phyloP scores from a whole-genome alignment of 2,888 invertebrate species.

The Blera fallax region DNA sequence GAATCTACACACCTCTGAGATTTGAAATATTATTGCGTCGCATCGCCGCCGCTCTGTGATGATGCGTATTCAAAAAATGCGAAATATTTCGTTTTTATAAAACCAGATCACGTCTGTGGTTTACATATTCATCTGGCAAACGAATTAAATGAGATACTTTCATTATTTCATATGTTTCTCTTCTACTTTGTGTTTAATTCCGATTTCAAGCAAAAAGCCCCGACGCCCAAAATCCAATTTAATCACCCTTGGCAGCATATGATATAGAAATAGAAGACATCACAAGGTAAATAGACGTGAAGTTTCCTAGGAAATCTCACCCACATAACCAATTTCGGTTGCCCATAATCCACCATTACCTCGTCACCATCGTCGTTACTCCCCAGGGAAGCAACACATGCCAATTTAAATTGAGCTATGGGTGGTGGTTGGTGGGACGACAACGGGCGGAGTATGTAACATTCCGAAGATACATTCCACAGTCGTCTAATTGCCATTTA shows the following conservation, averaged over 20 bases:
- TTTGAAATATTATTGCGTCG: neutral
- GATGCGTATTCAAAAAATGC: neutral
- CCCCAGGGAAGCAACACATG: constrained; percentile 34
- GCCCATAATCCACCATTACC: constrained; percentile 49
- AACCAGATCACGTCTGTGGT: constrained; percentile 31
- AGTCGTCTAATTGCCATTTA: constrained; percentile 64
- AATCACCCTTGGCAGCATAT: constrained; percentile 39
- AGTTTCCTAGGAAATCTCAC: constrained; percentile 7
- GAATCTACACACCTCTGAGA: neutral
- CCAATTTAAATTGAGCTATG: constrained; percentile 63
- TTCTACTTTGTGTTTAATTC: constrained; percentile 11
- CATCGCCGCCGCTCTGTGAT: neutral
- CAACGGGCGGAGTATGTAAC: neutral
- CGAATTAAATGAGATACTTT: constrained; percentile 20
- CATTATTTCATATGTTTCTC: constrained; percentile 13
- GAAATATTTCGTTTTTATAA: constrained; percentile 18
- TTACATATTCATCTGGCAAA: constrained; percentile 20
- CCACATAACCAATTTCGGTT: constrained; percentile 44
- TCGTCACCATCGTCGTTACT: neutral
- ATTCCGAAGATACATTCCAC: constrained; percentile 7
- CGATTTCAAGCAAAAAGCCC: neutral
- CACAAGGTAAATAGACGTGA: constrained; percentile 7
- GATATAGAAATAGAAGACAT: constrained; percentile 1
- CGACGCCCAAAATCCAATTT: constrained; percentile 28
- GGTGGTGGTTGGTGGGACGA: neutral